phyloP scores from a whole-genome alignment of 2,797 vertebrate species.

The Tragelaphus oryx region DNA sequence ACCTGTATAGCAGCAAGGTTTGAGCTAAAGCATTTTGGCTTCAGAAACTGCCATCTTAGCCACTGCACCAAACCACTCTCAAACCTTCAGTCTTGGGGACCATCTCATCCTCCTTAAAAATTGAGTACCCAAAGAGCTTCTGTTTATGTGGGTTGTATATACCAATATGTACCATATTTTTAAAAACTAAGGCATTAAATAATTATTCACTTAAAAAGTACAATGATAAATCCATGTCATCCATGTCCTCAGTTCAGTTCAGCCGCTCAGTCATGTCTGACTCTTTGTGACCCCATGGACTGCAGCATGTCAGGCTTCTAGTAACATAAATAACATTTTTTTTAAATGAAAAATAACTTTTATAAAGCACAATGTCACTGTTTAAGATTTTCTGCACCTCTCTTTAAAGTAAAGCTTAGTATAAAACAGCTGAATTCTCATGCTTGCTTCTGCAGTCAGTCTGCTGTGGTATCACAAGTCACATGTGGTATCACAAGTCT shows the following conservation, averaged over 20 bases:
- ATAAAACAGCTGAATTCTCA: background rate
- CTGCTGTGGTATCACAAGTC: background rate
- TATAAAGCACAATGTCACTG: background rate
- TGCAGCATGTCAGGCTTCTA: background rate
- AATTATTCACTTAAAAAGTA: background rate
- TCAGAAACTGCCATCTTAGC: background rate
- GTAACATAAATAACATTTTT: background rate
- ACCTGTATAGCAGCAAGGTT: background rate
- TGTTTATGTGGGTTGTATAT: background rate
- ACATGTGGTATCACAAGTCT: background rate
- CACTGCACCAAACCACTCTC: background rate
- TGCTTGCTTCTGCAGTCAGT: background rate
- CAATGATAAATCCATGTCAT: background rate
- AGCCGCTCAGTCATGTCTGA: fast-evolving
- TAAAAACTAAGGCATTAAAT: background rate
- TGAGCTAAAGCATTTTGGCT: background rate
- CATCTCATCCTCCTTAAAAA: background rate
- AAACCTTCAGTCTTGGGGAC: background rate
- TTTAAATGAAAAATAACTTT: background rate
- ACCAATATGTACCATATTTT: background rate
- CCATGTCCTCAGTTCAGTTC: background rate
- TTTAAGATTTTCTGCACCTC: background rate
- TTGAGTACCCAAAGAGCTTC: background rate
- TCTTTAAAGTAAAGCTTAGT: background rate
- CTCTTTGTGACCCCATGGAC: background rate